These are phyloP conservation scores for Cephalopachus bancanus DNA, from an alignment of 2,797 vertebrate species.

Conservation along the genomic window DNA sequence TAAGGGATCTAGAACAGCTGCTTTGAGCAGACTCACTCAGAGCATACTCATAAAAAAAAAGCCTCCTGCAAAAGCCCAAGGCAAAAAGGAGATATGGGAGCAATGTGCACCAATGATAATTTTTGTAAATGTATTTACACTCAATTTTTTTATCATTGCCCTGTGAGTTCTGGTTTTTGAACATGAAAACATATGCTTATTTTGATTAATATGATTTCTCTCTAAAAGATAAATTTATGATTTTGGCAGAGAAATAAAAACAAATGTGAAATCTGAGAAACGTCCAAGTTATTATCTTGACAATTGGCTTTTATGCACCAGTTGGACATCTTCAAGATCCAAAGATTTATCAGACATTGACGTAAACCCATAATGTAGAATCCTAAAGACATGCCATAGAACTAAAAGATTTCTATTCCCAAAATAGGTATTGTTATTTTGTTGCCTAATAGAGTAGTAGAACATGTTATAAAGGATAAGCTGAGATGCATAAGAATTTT, in stretches of 20 bases:
- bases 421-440: constrained; percentile 65
- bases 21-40: constrained; percentile 45
- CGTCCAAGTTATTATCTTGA: constrained; percentile 74
- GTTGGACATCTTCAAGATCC: constrained; percentile 68
- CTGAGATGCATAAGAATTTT: constrained; percentile 10
- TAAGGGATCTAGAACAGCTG: constrained; percentile 44
- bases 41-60: constrained; percentile 21
- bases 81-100: neutral
- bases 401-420: constrained; percentile 25
- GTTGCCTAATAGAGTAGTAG: constrained; percentile 18
- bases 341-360: constrained; percentile 70
- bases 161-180: constrained; percentile 37
- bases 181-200: constrained; percentile 48
- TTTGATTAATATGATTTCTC: constrained; percentile 64
- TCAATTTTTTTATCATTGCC: constrained; percentile 34
- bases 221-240: constrained; percentile 70
- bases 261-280: constrained; percentile 68
- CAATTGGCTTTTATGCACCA: constrained; percentile 67
- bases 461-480: constrained; percentile 27
- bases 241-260: constrained; percentile 76
- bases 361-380: constrained; percentile 49
- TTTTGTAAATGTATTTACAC: neutral
- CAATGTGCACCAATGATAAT: neutral
- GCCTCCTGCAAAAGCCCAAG: neutral
- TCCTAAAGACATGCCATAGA: constrained; percentile 65